Evolutionary conservation across 2,888 invertebrate species (phyloP).

Genomic region (Papilio elwesi): DNA sequence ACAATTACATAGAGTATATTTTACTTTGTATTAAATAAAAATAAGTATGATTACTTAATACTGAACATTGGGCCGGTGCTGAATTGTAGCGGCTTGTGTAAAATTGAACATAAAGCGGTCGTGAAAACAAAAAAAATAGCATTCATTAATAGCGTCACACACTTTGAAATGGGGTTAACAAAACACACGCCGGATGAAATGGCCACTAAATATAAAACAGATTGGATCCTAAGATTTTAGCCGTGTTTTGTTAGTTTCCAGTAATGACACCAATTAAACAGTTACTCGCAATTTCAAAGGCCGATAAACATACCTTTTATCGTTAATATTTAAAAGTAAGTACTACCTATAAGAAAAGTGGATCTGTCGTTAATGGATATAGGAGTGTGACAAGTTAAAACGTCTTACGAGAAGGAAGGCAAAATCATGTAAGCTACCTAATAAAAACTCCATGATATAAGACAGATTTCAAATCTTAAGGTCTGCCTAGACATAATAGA

Average conservation of each 20-base stretch:
- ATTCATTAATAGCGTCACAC: constrained; percentile 29
- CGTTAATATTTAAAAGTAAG: too few relatives aligned
- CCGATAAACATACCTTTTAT: not conserved
- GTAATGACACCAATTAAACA: not conserved
- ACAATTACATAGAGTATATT: not conserved
- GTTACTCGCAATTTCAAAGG: not conserved
- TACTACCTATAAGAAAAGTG: too few relatives aligned
- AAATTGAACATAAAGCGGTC: constrained; percentile 13
- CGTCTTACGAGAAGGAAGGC: too few relatives aligned
- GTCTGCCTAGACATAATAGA: too few relatives aligned
- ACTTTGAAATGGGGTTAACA: constrained; percentile 25
- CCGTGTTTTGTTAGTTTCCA: not conserved
- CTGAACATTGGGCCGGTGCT: not conserved
- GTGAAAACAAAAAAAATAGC: constrained; percentile 21
- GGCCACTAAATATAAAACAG: not conserved
- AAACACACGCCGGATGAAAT: not conserved
- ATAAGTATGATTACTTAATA: not conserved
- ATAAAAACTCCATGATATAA: too few relatives aligned
- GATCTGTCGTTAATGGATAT: too few relatives aligned
- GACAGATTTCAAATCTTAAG: too few relatives aligned
- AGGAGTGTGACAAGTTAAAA: too few relatives aligned
- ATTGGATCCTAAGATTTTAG: constrained; percentile 7
- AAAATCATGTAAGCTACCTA: too few relatives aligned
- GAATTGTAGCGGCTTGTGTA: constrained; percentile 44
- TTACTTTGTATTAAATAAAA: not conserved